phyloP scores from a whole-genome alignment of 2,113 vertebrate species.

The Aldabrachelys gigantea region DNA sequence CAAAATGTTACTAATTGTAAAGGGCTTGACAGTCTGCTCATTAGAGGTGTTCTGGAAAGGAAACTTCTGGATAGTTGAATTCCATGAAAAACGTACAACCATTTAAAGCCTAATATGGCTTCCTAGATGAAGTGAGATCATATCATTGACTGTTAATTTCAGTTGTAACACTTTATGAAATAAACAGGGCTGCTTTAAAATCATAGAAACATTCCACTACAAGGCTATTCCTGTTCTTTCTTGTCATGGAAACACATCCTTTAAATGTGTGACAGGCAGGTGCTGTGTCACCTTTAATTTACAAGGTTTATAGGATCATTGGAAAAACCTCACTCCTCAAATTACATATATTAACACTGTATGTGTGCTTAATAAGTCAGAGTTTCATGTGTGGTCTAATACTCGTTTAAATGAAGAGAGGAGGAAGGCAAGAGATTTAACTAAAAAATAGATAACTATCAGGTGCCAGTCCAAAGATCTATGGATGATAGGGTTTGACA shows the following conservation, averaged over 20 bases:
- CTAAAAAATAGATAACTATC: constrained; percentile 36
- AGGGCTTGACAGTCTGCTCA: constrained; percentile 63
- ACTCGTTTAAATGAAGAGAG: not conserved
- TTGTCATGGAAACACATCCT: not conserved
- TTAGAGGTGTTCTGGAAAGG: constrained; percentile 30
- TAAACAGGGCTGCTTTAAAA: not conserved
- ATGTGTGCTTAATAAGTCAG: not conserved
- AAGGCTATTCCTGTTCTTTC: not conserved
- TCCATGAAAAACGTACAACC: constrained; percentile 27
- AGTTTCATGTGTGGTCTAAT: constrained; percentile 13
- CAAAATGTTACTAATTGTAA: constrained; percentile 50
- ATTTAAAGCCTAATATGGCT: not conserved
- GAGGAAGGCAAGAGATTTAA: not conserved
- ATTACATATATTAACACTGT: not conserved
- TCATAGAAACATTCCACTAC: not conserved
- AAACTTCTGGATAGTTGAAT: constrained; percentile 24
- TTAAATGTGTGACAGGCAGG: not conserved
- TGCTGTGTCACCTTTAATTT: not conserved
- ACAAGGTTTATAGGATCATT: not conserved
- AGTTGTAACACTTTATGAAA: constrained; percentile 1
- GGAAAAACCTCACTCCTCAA: not conserved
- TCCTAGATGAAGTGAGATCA: not conserved
- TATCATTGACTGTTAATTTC: constrained; percentile 33
- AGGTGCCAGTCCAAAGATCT: not conserved
- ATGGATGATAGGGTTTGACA: not conserved